Evolutionary conservation across 2,113 vertebrate genomes (phyloP), one percentile per base, ranked within the genome.

Genomic region (Acrocephalus arundinaceus): DNA sequence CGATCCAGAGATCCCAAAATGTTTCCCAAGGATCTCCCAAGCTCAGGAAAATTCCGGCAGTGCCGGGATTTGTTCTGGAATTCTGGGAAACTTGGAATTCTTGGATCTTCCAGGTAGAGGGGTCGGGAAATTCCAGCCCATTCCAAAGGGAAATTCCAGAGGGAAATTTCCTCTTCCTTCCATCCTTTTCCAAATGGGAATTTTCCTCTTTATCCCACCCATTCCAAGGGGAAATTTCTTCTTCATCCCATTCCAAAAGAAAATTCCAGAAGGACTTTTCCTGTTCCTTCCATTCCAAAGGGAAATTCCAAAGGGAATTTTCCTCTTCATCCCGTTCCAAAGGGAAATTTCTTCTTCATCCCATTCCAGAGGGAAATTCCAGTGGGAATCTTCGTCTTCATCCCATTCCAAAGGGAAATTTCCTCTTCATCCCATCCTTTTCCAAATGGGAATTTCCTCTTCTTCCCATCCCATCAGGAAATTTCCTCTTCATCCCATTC

Each of bases 41-140:
- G 7, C 20, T 23, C 3, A 2, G 82, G 22, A 61, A 15, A 3
- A 1, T 21, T 49, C 43, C 2, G 10, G 8, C 3, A 0, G 49
- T 7, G n/a, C 48, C 6, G 0, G 2, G 30, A 16, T 20, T 23
- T 1, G 0, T 9, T 20, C 95, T 3, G 2, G 9, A 1, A 22
- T 30, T 31, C 17, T 1, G 0, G 33, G 17, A 63, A 72, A 28
- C 4, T 9, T 21, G 35, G 6, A 37, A 8, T 51, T 51, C 8
- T 35, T 1, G 10, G 72, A 43, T 62, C 41, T 57, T 95, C 33
- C 80, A 37, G 15, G 17, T 52, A 28, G 7, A 31, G 2, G 2
- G 6, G 37, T 9, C 4, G 37, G 65, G 55, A 61, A 0, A 6
- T 19, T 9, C 49, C 49, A 4, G 5, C 55, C 11, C 6, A 4